A percentile compares a stretch with the other conserved stretches of the same genome.
Evolutionary conservation across 2,113 vertebrate species (phyloP).

Genomic region (Ammodytes dubius): DNA sequence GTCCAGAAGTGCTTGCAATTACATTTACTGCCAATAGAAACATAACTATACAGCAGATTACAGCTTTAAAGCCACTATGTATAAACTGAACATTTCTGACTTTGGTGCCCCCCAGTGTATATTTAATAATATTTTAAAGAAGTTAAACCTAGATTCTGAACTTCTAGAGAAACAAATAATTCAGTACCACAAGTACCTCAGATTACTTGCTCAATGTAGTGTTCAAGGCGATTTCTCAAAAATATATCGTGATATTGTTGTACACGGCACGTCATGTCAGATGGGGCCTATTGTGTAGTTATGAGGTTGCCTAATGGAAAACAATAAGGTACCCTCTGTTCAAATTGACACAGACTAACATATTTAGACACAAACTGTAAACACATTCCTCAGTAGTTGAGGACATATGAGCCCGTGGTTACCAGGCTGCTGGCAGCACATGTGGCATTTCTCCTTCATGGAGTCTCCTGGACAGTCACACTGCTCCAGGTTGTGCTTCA

Average conservation of each 20-base stretch:
- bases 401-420: slow-evolving; percentile 27
- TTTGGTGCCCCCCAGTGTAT: background rate
- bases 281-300: background rate
- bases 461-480: slow-evolving; percentile 80
- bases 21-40: background rate
- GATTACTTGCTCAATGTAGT: too few species aligned
- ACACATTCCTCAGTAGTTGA: slow-evolving; percentile 56
- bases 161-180: background rate
- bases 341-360: slow-evolving; percentile 47
- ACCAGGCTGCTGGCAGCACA: slow-evolving; percentile 88
- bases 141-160: background rate
- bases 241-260: background rate
- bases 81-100: background rate
- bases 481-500: slow-evolving; percentile 79
- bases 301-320: slow-evolving; percentile 31
- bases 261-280: background rate
- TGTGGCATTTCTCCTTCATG: slow-evolving; percentile 80
- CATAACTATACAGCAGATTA: background rate
- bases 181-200: background rate
- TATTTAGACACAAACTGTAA: slow-evolving; percentile 43
- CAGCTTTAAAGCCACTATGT: background rate
- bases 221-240: too few species aligned
- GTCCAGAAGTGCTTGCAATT: too few species aligned
- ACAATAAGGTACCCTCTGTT: slow-evolving; percentile 13
- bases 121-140: too few species aligned